phyloP scores from a whole-genome alignment of 2,113 vertebrate species.

The Anguilla japonica region DNA sequence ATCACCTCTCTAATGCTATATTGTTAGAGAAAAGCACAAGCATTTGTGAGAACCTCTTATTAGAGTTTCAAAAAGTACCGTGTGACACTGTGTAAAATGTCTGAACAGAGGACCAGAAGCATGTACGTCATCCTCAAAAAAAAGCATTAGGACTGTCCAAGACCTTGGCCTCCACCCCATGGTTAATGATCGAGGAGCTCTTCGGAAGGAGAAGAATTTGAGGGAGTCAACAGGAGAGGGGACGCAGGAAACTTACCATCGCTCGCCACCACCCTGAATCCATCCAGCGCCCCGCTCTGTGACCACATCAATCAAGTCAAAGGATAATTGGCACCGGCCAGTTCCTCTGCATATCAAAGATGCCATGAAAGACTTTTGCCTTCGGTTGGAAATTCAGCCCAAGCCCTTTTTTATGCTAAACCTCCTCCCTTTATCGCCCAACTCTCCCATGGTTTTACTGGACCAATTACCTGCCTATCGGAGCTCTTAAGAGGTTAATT shows the following conservation, averaged over 20 bases:
- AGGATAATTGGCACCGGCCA: constrained; percentile 13
- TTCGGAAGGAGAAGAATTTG: not conserved
- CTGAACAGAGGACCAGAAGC: not conserved
- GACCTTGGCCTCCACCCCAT: not conserved
- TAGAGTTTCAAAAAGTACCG: not conserved
- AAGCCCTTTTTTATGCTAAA: constrained; percentile 10
- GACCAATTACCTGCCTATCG: constrained; percentile 16
- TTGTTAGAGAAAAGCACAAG: not conserved
- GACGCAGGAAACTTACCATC: not conserved
- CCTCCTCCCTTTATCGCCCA: not conserved
- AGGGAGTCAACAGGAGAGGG: not conserved
- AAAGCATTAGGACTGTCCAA: not conserved
- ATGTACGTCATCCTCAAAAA: not conserved
- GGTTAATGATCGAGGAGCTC: constrained; percentile 13
- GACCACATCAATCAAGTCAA: constrained; percentile 1
- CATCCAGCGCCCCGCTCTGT: not conserved
- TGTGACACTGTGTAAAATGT: not conserved
- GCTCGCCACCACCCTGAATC: not conserved
- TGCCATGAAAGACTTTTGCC: not conserved
- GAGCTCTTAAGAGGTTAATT: constrained; percentile 6
- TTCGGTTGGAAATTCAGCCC: constrained; percentile 4
- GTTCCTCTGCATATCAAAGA: not conserved
- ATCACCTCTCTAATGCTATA: not conserved
- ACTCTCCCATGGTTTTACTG: constrained; percentile 10
- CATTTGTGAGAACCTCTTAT: not conserved